These are phyloP conservation scores for Dolichallabes microphthalmus DNA, from an alignment of 2,113 vertebrate species.

Conservation along the genomic window DNA sequence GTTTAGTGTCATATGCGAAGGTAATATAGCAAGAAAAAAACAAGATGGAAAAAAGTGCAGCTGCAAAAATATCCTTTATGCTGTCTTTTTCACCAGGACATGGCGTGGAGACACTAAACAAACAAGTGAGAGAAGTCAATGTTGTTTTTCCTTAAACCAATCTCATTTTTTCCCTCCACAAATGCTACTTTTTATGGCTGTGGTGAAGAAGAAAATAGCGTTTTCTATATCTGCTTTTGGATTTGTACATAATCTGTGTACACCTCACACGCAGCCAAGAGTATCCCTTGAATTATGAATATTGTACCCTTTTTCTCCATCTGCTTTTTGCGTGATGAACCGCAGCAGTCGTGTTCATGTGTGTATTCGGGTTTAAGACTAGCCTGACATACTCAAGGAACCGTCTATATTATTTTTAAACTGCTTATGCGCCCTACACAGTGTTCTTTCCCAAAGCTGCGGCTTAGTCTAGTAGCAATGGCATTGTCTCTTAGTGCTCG, in stretches of 20 bases:
- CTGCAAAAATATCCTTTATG: slow-evolving; percentile 63
- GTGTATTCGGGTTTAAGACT: slow-evolving; percentile 7
- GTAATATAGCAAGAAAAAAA: slow-evolving; percentile 25
- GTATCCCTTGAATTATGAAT: neutral
- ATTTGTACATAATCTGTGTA: slow-evolving; percentile 26
- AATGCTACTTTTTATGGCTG: slow-evolving; percentile 45
- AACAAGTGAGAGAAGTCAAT: slow-evolving; percentile 44
- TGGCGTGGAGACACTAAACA: slow-evolving; percentile 32
- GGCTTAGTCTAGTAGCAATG: slow-evolving; percentile 24
- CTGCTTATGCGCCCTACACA: slow-evolving; percentile 5
- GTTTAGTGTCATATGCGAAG: slow-evolving; percentile 42
- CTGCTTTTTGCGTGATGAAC: slow-evolving; percentile 1
- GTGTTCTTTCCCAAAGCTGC: neutral
- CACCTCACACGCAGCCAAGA: neutral
- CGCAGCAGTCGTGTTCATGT: slow-evolving; percentile 11
- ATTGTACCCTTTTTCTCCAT: neutral
- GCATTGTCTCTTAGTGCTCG: slow-evolving; percentile 42
- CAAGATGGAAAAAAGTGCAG: neutral
- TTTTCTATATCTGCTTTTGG: slow-evolving; percentile 40
- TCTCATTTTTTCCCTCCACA: neutral
- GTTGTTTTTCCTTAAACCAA: slow-evolving; percentile 33
- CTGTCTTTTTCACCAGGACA: slow-evolving; percentile 44
- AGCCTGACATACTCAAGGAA: slow-evolving; percentile 1
- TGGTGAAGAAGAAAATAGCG: slow-evolving; percentile 40
- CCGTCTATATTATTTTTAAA: neutral